These are phyloP conservation scores for Barnardius zonarius DNA, from an alignment of 2,113 vertebrate species.

Conservation along the genomic window DNA sequence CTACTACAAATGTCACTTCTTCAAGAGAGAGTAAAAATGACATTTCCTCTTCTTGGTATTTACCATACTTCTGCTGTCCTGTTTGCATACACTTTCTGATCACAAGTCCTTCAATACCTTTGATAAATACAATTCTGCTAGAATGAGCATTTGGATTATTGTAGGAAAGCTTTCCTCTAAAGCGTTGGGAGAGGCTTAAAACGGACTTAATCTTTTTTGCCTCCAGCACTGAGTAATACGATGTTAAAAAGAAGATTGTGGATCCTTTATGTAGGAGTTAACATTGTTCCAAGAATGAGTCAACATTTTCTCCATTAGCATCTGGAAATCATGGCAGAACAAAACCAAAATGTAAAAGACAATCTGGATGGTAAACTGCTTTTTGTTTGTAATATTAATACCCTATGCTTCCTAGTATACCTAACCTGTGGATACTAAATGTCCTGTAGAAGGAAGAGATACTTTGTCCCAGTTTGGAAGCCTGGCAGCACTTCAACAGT, in stretches of 20 bases:
- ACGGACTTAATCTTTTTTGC: neutral
- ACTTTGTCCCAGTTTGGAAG: neutral
- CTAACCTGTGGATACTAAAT: neutral
- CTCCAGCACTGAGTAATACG: neutral
- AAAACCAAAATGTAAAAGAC: neutral
- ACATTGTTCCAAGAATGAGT: neutral
- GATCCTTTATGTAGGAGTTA: neutral
- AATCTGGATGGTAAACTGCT: neutral
- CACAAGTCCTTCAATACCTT: neutral
- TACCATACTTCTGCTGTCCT: neutral
- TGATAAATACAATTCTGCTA: neutral
- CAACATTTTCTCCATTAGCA: neutral
- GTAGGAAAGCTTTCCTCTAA: neutral
- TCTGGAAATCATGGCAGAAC: neutral
- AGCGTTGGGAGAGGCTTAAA: neutral
- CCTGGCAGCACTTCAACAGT: neutral
- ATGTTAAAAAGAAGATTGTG: neutral
- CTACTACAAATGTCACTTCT: neutral
- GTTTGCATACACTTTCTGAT: neutral
- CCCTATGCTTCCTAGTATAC: neutral
- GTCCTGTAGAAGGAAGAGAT: neutral
- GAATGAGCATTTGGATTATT: neutral
- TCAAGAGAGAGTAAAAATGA: neutral
- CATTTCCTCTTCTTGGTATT: neutral
- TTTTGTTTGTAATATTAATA: neutral